A percentile compares a stretch with the other conserved stretches of the same genome.
Conservation (phyloP, 2,797 vertebrate species). For the Helarctos malayanus region DNA sequence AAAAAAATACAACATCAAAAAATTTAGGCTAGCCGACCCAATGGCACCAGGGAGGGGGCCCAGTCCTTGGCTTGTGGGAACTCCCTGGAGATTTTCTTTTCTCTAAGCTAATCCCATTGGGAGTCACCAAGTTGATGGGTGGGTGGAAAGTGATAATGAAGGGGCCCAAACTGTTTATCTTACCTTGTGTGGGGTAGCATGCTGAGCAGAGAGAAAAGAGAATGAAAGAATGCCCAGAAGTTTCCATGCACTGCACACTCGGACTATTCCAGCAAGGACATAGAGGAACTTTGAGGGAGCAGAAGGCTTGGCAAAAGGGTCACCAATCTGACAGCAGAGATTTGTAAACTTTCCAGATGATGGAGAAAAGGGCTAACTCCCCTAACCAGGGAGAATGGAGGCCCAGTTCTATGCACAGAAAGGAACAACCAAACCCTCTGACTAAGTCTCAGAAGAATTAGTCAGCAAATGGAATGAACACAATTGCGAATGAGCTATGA, state of each 20-base stretch:
- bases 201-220: neutral
- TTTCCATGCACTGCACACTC: neutral
- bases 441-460: constrained; percentile 45
- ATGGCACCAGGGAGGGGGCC: constrained; percentile 53
- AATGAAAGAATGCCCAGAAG: neutral
- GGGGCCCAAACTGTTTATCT: neutral
- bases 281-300: neutral
- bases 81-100: constrained; percentile 53
- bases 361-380: neutral
- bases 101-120: neutral
- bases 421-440: constrained; percentile 61
- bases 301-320: neutral
- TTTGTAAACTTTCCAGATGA: neutral
- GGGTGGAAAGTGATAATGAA: neutral
- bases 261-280: neutral
- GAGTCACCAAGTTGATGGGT: neutral
- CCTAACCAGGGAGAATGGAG: neutral
- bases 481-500: constrained; percentile 4
- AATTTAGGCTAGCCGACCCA: neutral
- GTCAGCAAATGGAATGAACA: constrained; percentile 49
- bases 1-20: constrained; percentile 62
- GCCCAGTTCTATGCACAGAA: constrained; percentile 20
- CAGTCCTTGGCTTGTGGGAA: constrained; percentile 45
- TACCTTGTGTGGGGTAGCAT: neutral
- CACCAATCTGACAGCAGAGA: neutral